A percentile compares a stretch with the other conserved stretches of the same genome.
phyloP scores from a whole-genome alignment of 2,888 invertebrate species.

The Holacanthella duospinosa region DNA sequence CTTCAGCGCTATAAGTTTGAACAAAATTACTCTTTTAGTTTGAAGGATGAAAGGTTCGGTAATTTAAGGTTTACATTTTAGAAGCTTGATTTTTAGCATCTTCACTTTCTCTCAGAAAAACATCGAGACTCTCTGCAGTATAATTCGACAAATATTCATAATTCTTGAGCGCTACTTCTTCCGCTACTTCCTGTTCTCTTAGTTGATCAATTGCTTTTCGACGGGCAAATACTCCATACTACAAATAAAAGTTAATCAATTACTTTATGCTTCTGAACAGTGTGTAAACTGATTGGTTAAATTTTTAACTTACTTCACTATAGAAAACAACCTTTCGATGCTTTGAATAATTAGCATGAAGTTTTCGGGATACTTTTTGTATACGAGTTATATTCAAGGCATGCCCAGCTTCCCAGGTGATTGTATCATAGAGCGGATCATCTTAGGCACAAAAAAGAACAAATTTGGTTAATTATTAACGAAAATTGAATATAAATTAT shows the following conservation, averaged over 20 bases:
- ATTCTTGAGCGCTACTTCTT: conserved; percentile 30
- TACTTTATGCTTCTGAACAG: background rate
- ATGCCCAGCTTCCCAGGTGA: conserved; percentile 30
- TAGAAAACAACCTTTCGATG: conserved; percentile 34
- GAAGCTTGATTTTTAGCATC: conserved; percentile 26
- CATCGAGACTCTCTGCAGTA: conserved; percentile 31
- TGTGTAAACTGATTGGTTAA: background rate
- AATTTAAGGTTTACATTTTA: conserved; percentile 20
- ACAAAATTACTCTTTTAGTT: background rate
- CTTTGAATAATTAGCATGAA: conserved; percentile 32
- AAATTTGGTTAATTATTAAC: background rate
- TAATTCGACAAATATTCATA: conserved; percentile 34
- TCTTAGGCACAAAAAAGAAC: conserved; percentile 1
- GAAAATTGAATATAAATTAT: conserved; percentile 1
- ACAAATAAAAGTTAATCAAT: background rate
- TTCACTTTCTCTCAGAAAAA: conserved; percentile 33
- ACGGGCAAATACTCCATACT: conserved; percentile 31
- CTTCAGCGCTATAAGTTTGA: conserved; percentile 29
- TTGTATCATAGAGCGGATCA: conserved; percentile 20
- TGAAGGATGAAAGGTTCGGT: background rate
- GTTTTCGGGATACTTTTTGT: conserved; percentile 33
- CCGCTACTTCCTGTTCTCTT: conserved; percentile 23
- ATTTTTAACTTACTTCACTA: conserved; percentile 21
- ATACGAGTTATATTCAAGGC: conserved; percentile 32
- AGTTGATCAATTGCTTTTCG: conserved; percentile 27